Evolutionary conservation across 2,797 vertebrate genomes (phyloP).

Genomic region (Cygnus olor): DNA sequence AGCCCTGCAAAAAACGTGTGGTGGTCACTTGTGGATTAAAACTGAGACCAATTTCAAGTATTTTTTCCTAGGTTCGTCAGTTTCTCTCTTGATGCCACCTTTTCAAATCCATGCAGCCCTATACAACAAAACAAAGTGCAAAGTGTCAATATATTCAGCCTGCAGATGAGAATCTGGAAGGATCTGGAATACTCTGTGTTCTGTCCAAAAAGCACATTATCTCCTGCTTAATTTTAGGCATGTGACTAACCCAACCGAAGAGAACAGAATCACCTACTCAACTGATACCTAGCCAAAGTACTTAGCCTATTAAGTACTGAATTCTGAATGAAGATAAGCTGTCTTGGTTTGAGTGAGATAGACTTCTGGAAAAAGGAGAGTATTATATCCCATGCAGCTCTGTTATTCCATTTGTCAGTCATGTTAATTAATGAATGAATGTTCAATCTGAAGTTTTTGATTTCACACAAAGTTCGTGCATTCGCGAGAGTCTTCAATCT

Average conservation of each 20-base stretch:
- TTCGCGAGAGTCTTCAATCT: background rate
- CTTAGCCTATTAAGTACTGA: background rate
- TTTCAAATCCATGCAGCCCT: background rate
- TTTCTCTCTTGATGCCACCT: background rate
- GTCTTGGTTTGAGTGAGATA: background rate
- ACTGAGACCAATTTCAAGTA: background rate
- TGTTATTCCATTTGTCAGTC: constrained; percentile 25
- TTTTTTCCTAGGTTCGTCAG: background rate
- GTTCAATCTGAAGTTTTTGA: background rate
- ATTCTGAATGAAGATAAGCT: constrained; percentile 30
- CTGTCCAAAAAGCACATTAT: constrained; percentile 2
- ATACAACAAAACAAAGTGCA: background rate
- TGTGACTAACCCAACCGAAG: background rate
- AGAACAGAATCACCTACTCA: constrained; percentile 1
- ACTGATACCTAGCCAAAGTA: background rate
- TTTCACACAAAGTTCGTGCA: background rate
- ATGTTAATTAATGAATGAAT: constrained; percentile 2
- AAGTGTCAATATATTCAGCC: background rate
- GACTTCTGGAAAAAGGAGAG: background rate
- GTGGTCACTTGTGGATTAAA: background rate
- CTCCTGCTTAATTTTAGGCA: constrained; percentile 18
- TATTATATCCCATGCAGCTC: constrained; percentile 8
- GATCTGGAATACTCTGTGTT: background rate
- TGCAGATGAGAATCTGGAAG: background rate
- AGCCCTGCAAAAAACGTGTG: background rate